Conservation (phyloP, 2,113 vertebrate genomes). For the Heterocephalus glaber region DNA sequence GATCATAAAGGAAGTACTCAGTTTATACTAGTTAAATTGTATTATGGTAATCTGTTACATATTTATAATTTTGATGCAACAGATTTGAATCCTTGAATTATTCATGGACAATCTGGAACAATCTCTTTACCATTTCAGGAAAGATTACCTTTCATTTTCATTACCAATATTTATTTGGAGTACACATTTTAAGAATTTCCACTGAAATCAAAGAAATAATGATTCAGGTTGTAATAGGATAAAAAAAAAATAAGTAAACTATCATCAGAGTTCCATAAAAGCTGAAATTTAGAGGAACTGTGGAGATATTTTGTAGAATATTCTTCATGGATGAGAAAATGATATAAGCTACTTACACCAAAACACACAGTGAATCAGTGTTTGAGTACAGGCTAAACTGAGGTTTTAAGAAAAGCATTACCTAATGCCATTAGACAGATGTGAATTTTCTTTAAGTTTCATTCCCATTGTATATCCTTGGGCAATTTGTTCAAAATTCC, state of each 20-base stretch:
- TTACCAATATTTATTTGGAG: neutral
- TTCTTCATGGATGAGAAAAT: neutral
- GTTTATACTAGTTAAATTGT: neutral
- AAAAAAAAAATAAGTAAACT: neutral
- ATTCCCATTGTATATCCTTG: neutral
- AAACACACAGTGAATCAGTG: neutral
- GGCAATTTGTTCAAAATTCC: neutral
- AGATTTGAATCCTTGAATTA: neutral
- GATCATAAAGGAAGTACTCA: neutral
- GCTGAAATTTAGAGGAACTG: neutral
- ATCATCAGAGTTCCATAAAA: neutral
- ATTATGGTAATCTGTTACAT: neutral
- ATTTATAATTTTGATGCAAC: neutral
- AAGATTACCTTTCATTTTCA: neutral
- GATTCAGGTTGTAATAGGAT: neutral
- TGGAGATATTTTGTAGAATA: neutral
- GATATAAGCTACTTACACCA: neutral
- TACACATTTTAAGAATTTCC: neutral
- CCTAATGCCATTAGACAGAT: neutral
- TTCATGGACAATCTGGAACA: neutral
- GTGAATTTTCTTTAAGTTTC: neutral
- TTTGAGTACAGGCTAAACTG: neutral
- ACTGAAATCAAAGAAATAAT: neutral
- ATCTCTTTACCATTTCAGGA: neutral
- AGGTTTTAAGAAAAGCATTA: constrained; percentile 28